Conservation (phyloP, 2,797 vertebrate species). For the Chrysolophus pictus region DNA sequence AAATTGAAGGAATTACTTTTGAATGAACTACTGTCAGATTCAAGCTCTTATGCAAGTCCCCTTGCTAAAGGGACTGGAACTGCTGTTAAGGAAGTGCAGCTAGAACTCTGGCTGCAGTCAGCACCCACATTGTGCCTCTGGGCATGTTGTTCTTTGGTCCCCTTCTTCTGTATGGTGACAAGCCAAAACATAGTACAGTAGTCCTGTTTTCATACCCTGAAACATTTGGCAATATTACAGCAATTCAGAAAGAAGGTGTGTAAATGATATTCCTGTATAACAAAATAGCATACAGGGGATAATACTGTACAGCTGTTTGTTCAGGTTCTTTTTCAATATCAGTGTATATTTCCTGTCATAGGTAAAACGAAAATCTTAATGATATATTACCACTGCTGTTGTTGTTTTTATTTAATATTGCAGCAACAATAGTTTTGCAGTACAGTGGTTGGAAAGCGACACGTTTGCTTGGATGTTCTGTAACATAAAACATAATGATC, state of each 20-base stretch:
- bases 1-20: background rate
- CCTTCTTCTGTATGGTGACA: background rate
- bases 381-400: background rate
- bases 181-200: background rate
- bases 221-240: background rate
- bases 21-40: background rate
- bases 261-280: background rate
- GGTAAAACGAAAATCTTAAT: background rate
- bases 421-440: background rate
- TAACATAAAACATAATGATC: background rate
- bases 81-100: background rate
- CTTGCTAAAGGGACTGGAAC: background rate
- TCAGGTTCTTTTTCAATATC: accelerated
- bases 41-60: background rate
- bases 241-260: background rate
- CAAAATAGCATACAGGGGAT: background rate
- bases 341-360: background rate
- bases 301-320: background rate
- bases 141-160: background rate
- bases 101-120: background rate
- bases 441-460: background rate
- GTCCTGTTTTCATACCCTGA: background rate
- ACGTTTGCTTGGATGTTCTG: background rate
- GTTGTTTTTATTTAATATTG: background rate
- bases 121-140: background rate